Percentiles rank a stretch among this genome's conserved stretches.
Evolutionary conservation across 2,113 vertebrate genomes (phyloP).

Genomic region (Sturnus vulgaris): DNA sequence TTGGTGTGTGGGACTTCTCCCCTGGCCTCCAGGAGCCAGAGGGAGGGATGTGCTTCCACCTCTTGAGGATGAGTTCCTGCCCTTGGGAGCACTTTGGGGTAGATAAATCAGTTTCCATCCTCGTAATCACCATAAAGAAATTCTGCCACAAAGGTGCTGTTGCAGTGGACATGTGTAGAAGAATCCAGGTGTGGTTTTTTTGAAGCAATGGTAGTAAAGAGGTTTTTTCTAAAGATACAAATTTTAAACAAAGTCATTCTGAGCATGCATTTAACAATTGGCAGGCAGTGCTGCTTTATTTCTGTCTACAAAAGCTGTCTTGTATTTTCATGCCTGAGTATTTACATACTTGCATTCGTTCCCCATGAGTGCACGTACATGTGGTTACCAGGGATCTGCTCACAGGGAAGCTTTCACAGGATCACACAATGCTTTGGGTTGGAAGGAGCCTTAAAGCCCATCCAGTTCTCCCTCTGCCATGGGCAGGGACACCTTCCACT

Average conservation of each 20-base stretch:
- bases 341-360: not conserved
- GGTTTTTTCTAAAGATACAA: not conserved
- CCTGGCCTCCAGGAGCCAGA: not conserved
- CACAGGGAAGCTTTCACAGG: not conserved
- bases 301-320: not conserved
- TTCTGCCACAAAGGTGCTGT: not conserved
- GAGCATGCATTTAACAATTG: not conserved
- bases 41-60: not conserved
- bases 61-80: not conserved
- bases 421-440: not conserved
- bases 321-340: not conserved
- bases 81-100: not conserved
- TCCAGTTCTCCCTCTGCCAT: not conserved
- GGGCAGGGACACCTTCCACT: not conserved
- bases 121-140: not conserved
- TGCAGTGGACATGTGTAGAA: accelerated
- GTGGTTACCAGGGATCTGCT: not conserved
- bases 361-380: not conserved
- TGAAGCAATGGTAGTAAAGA: not conserved
- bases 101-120: not conserved
- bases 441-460: not conserved
- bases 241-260: not conserved
- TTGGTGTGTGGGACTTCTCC: not conserved
- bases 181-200: not conserved
- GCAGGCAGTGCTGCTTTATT: not conserved